These are phyloP conservation scores for Rhyacophila evoluta DNA, from an alignment of 2,888 invertebrate genomes.

Conservation along the genomic window DNA sequence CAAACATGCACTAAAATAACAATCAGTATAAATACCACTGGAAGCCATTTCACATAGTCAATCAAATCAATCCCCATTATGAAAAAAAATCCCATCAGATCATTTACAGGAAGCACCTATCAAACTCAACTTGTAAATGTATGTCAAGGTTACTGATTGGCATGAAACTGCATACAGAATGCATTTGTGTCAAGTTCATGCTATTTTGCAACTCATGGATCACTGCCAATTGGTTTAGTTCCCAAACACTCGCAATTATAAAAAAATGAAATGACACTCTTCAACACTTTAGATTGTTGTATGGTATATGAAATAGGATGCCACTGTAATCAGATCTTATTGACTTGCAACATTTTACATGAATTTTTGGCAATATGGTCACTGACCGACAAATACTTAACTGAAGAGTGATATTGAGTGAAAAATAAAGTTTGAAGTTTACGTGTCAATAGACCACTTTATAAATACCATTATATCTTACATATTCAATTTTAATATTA, in stretches of 20 bases:
- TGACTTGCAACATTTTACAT: background rate
- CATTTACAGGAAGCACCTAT: background rate
- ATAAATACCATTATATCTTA: too few species aligned
- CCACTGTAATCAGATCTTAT: background rate
- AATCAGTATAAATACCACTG: slow-evolving; percentile 27
- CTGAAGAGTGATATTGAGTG: too few species aligned
- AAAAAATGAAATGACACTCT: background rate
- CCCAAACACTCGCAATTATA: background rate
- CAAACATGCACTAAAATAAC: background rate
- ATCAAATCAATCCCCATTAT: slow-evolving; percentile 44
- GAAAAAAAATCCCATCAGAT: background rate
- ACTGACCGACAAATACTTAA: background rate
- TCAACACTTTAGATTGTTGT: background rate
- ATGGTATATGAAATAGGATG: background rate
- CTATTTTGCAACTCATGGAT: background rate
- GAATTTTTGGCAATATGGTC: background rate
- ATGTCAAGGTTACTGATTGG: background rate
- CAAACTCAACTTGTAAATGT: background rate
- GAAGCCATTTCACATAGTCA: slow-evolving; percentile 48
- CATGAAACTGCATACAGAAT: background rate
- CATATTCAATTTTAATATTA: too few species aligned
- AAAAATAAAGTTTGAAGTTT: too few species aligned
- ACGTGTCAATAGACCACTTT: too few species aligned
- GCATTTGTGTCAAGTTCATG: background rate
- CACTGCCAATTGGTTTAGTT: background rate